Base-by-base conservation (phyloP, 2,888 invertebrate genomes). In the Willowsia nigromaculata region DNA sequence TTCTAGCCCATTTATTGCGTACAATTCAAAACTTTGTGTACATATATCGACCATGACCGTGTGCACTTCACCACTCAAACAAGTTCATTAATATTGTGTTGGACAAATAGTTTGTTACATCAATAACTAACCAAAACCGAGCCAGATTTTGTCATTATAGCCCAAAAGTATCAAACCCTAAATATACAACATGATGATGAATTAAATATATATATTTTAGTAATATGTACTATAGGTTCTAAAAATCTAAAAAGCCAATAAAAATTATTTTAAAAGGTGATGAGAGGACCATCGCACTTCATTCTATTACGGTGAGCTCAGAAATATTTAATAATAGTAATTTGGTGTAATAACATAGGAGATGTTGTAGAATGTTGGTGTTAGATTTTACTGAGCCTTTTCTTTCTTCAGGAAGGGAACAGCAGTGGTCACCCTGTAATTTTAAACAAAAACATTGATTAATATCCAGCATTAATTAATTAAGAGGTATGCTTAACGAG, bases 351-450 rank as follows among this genome's bases (percentile, higher is more conserved):
- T 59, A 40, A 43, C 47, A 59, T 88, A 82, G 76, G 50, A 83
- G 90, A 59, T 90, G 86, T 50, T 82, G 86, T 53, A 88, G 88
- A 88, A 84, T 90, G 90, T 85, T 90, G 90, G 53, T 90, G 85
- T 62, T 78, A 33, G 40, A 56, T 30, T 90, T 92, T 92, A 92
- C 91, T 92, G 93, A 90, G 92, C 92, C 68, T 96, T 96, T 94
- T 97, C 97, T 95, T 97, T 97, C 95, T 97, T 96, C 86, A 91
- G 90, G 94, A 97, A 96, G 92, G 98, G 98, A 94, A 98, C 96
- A 93, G 97, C 97, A 93, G 97, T 97, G 94, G 97, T 97, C 93
- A 98, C 96, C 94, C 98, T 98, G 95, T 43, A 94, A 81, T 95
- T 92, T 92, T 93, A 91, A 92, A 92, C 89, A 43, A 25, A 85